Evolutionary conservation across 1,140 invertebrate species (phyloP).

Genomic region (Rhagoletis pomonella): DNA sequence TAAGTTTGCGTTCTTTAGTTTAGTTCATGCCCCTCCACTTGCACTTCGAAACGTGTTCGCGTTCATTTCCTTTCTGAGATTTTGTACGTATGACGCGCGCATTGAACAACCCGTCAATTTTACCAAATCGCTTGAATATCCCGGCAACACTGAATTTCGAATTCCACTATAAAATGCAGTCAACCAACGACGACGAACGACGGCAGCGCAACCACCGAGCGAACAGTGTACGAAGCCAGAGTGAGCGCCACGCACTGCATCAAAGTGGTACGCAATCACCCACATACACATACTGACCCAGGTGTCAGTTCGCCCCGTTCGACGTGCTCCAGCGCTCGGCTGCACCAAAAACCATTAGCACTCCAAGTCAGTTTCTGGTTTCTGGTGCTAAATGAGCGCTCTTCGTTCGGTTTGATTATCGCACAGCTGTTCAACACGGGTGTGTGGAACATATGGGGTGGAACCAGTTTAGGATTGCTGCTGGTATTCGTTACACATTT

Average conservation of each 20-base stretch:
- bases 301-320: background rate
- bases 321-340: constrained; percentile 7
- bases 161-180: constrained; percentile 30
- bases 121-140: constrained; percentile 47
- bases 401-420: background rate
- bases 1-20: background rate
- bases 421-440: background rate
- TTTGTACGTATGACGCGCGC: constrained; percentile 14
- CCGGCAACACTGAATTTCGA: constrained; percentile 51
- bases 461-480: background rate
- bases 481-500: constrained; percentile 25
- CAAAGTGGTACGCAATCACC: background rate
- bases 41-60: background rate
- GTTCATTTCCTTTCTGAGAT: background rate
- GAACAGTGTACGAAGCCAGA: background rate
- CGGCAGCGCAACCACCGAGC: background rate
- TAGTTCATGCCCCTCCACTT: background rate
- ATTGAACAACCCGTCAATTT: background rate
- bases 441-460: background rate
- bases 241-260: background rate
- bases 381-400: background rate
- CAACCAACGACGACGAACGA: background rate
- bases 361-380: background rate
- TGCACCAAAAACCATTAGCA: background rate
- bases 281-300: background rate